Evolutionary conservation across 2,888 invertebrate species (phyloP), one percentile per base, ranked within the genome.

Genomic region (Blera fallax): DNA sequence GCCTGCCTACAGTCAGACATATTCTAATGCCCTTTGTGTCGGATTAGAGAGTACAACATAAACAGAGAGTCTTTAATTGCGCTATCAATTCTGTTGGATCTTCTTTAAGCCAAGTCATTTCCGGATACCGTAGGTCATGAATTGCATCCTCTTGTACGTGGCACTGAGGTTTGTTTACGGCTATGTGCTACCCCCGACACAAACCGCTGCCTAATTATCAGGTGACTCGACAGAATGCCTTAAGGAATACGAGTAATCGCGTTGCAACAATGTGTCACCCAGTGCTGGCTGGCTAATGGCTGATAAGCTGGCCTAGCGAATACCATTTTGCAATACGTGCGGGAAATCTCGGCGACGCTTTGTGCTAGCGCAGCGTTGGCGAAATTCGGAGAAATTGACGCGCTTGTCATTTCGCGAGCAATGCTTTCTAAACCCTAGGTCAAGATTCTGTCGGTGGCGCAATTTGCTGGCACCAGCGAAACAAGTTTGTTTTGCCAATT

Each of bases 11-110:
- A 34, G 3, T 58, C 43, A n/a, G 48, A 34, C 58, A 52, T 85
- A 85, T 85, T 85, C 85, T 85, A 85, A 85, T 85, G 81, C 85
- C 85, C 81, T 72, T 70, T 77, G 76, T 65, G 60, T 70, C 70
- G 76, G 76, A 85, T 85, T 76, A 77, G 74, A 21, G 54, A 45
- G 60, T 56, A 70, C 84, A 80, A 76, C 76, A 81, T 81, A 85
- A 85, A 85, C 72, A 81, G n/a, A n/a, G n/a, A n/a, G 85, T 67
- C 70, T 70, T 56, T 85, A 81, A 85, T 81, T 80, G 85, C 81
- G 48, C 81, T 67, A 81, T 85, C 85, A 85, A 81, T 85, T 81
- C 40, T 65, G 84, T 21, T 56, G 56, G 34, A 80, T 76, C 70
- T 81, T 40, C 76, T 18, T 10, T 48, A 62, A 45, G 58, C 50